Base-by-base conservation (phyloP, 2,113 vertebrate species). In the Chlamydotis undulata region DNA sequence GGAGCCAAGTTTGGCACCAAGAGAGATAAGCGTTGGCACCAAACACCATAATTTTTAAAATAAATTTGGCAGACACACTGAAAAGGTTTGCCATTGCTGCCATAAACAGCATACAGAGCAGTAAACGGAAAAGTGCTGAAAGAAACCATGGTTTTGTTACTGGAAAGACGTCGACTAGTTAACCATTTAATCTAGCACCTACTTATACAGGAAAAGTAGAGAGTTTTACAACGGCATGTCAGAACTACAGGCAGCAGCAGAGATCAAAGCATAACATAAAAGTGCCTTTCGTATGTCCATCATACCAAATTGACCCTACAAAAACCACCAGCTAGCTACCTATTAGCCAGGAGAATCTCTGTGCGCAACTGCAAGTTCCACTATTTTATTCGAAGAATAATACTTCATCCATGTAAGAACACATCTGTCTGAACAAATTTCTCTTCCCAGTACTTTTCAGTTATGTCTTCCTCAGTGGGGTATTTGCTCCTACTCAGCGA, bases 141-240 rank as follows among this genome's bases (percentile, higher is more conserved):
- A 96, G 77, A 93, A 50, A 53, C 53, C 3, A 1, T 3, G 50
- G 83, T 52, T 87, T 93, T 84, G 61, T 65, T 43, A 49, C 86
- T 84, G 89, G 80, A 97, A 95, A 92, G 86, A 71, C 2, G 1
- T 29, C 21, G 21, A 61, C 90, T 79, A 96, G 91, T 70, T 59
- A 95, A 65, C 49, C 83, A 93, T 87, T 94, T 94, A 89, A 94
- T 89, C 77, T 85, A 87, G 74, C 89, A 93, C 89, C 78, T 95
- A 65, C 94, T 91, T 82, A 39, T 18, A 25, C 19, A 83, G 24
- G 89, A 94, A 93, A 96, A 89, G 53, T 53, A 43, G 52, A 29
- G 86, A 45, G 60, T 76, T 92, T 89, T 89, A 92, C 53, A 97
- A 50, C 9, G 17, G 50, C 49, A 60, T 9, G 26, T 89, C 80